Base-by-base conservation (phyloP, 2,797 vertebrate species). In the Leptodactylus fallax region DNA sequence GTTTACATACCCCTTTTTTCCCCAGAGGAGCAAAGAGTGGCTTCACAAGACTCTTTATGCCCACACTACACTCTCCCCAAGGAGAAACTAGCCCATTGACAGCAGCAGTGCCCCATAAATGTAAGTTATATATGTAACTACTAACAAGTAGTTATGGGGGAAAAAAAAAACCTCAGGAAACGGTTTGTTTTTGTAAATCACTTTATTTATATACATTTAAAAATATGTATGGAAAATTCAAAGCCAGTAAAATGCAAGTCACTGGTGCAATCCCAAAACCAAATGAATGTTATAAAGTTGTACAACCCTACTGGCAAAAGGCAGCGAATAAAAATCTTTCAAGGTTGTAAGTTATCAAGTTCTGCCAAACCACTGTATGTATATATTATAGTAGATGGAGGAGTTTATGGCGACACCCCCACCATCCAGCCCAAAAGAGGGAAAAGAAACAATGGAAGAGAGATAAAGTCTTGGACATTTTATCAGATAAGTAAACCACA, bases 201-300 rank as follows among this genome's bases (percentile, higher is more conserved):
- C 80, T 89, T 89, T 89, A 89, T 89, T 89, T 89, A 89, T 89
- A 89, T 89, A 89, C 88, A 89, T 87, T 89, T 89, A 89, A 89
- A 89, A 89, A 89, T 89, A 89, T 86, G 85, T 86, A 65, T 89
- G 85, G 88, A 89, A 89, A 89, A 89, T 87, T 85, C 88, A 89
- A 89, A 83, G 84, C 88, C 84, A 89, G 88, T 89, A 89, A 86
- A 89, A 89, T 87, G 80, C 88, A 86, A 83, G 79, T 83, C 88
- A 89, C 88, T 89, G 88, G 88, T 89, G 88, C 85, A 89, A 86
- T 89, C 88, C 88, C 88, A 86, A 89, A 89, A 76, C 88, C 85
- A 87, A 78, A 89, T 88, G 87, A 85, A 88, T 85, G 84, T 89
- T 86, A 89, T 85, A 89, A 89, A 89, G 36, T 47, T 87, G 27